Evolutionary conservation across 2,888 invertebrate genomes (phyloP).

Genomic region (Dexiosoma caninum): DNA sequence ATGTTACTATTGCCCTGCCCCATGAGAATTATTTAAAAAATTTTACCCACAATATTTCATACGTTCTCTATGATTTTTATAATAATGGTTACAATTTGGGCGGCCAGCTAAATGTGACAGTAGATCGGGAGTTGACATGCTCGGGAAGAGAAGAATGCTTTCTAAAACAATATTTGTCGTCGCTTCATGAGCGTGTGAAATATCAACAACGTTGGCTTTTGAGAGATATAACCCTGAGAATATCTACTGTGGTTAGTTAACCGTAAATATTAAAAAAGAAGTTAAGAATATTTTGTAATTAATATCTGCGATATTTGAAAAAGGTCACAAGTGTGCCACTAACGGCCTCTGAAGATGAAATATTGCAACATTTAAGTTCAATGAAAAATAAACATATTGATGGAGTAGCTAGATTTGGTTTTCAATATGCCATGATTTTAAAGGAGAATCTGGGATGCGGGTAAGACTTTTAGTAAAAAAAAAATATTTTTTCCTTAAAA

Average conservation of each 20-base stretch:
- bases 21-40: not conserved
- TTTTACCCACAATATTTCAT: slow-evolving; percentile 27
- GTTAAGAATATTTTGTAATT: too few relatives aligned
- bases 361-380: slow-evolving; percentile 66
- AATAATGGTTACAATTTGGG: slow-evolving; percentile 75
- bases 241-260: slow-evolving; percentile 70
- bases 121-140: slow-evolving; percentile 68
- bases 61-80: slow-evolving; percentile 73
- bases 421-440: slow-evolving; percentile 66
- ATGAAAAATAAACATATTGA: slow-evolving; percentile 69
- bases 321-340: slow-evolving; percentile 66
- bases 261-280: not conserved
- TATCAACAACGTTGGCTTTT: slow-evolving; percentile 70
- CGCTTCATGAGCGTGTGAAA: slow-evolving; percentile 67
- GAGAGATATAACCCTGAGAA: slow-evolving; percentile 70
- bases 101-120: slow-evolving; percentile 74
- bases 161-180: slow-evolving; percentile 65
- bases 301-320: too few relatives aligned
- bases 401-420: slow-evolving; percentile 70
- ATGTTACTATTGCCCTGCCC: slow-evolving; percentile 68
- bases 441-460: slow-evolving; percentile 70
- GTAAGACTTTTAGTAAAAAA: slow-evolving; percentile 68
- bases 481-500: not conserved
- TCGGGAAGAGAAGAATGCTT: slow-evolving; percentile 61
- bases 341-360: slow-evolving; percentile 60